Evolutionary conservation across 2,113 vertebrate species (phyloP), one percentile per base, ranked within the genome.

Genomic region (Syrrhaptes paradoxus): DNA sequence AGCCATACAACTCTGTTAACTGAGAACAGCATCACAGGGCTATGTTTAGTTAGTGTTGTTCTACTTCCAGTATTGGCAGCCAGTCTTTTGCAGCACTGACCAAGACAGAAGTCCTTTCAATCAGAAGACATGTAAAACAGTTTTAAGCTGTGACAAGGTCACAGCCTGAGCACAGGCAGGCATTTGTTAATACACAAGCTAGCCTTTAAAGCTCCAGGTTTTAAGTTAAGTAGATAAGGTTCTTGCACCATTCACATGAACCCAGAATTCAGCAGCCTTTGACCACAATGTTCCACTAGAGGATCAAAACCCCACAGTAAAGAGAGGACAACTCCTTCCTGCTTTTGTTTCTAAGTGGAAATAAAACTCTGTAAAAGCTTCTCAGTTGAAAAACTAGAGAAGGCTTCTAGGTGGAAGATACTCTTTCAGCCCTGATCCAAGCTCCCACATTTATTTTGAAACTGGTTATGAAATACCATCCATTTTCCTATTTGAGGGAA

Each of bases 131-230:
- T 0, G 9, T 19, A 51, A 22, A 94, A 58, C 17, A 68, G 45
- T 36, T 92, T 77, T 75, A 83, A 90, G 78, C 81, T 77, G 87
- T 66, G 85, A 81, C 78, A 89, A 85, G 78, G 81, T 87, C 95
- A 83, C 0, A 13, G 78, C 75, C 91, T 85, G 48, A 81, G 38
- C 38, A 58, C 65, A 84, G 49, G 63, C 84, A 68, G 85, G 24
- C 67, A 73, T 71, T 91, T 90, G 78, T 66, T 43, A 73, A 83
- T 10, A 55, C 48, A 83, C 41, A 94, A 85, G 75, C 67, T 26
- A 54, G 25, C 21, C 82, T 94, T 62, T 86, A 76, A 91, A 95
- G 73, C 78, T 82, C 43, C 49, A 77, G 54, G 59, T 73, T 78
- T 96, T 67, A 93, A 85, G 46, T 83, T 89, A 90, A 80, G 65